These are phyloP conservation scores for Smittia sp. DNA, from an alignment of 2,888 invertebrate genomes.

Conservation along the genomic window DNA sequence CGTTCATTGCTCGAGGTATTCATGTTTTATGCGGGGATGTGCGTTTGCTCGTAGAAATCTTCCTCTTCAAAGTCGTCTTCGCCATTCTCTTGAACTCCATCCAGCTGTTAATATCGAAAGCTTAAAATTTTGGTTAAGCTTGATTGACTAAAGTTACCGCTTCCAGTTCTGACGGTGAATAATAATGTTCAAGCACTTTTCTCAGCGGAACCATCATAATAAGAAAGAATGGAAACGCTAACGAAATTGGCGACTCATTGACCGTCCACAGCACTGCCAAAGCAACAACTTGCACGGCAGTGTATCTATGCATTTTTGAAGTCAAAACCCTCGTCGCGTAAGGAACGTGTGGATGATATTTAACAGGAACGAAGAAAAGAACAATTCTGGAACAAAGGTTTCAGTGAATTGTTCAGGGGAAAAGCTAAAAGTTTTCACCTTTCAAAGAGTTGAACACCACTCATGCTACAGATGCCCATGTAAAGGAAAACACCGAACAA, in stretches of 20 bases:
- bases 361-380: constrained; percentile 89
- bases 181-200: constrained; percentile 67
- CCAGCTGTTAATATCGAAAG: constrained; percentile 61
- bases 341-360: constrained; percentile 87
- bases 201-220: constrained; percentile 87
- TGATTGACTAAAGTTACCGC: constrained; percentile 63
- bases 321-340: constrained; percentile 89
- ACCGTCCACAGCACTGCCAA: constrained; percentile 79
- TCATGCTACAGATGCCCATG: constrained; percentile 93
- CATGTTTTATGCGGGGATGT: constrained; percentile 68
- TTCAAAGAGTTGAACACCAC: constrained; percentile 92
- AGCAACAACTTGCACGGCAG: constrained; percentile 77
- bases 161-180: constrained; percentile 76
- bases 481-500: constrained; percentile 96
- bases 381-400: constrained; percentile 59
- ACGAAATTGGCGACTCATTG: constrained; percentile 83
- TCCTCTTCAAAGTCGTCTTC: constrained; percentile 79
- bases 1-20: neutral
- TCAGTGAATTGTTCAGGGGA: neutral
- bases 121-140: constrained; percentile 41
- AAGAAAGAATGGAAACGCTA: constrained; percentile 92
- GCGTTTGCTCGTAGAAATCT: constrained; percentile 91
- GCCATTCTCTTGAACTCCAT: constrained; percentile 76
- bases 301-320: constrained; percentile 88
- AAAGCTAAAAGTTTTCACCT: constrained; percentile 47